Evolutionary conservation across 2,797 vertebrate genomes (phyloP).

Genomic region (Melanotaenia pygmaea): DNA sequence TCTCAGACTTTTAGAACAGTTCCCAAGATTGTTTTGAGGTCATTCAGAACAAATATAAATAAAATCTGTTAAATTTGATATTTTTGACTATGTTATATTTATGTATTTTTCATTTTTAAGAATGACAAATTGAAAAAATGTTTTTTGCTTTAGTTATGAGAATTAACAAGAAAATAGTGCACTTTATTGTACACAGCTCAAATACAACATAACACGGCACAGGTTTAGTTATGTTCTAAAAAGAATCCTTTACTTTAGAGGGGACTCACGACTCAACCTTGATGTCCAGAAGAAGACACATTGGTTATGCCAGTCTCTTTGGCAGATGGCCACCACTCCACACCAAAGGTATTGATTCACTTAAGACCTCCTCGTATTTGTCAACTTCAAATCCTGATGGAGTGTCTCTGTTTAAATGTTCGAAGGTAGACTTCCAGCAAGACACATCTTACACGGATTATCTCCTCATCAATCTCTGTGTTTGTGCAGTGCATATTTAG

Average conservation of each 20-base stretch:
- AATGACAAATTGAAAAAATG: conserved; percentile 6
- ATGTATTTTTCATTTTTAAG: conserved; percentile 25
- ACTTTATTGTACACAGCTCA: conserved; percentile 8
- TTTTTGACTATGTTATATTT: conserved; percentile 32
- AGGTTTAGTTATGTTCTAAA: conserved; percentile 24
- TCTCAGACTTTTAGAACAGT: conserved; percentile 71
- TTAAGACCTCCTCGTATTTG: conserved; percentile 80
- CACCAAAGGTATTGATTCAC: conserved; percentile 83
- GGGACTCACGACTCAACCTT: conserved; percentile 69
- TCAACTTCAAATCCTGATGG: conserved; percentile 85
- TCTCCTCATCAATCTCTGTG: conserved; percentile 73
- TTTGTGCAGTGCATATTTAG: conserved; percentile 59
- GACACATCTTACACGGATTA: conserved; percentile 74
- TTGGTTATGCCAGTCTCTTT: conserved; percentile 80
- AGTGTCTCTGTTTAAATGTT: conserved; percentile 79
- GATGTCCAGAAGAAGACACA: conserved; percentile 80
- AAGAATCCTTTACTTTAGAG: conserved; percentile 53
- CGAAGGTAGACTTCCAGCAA: conserved; percentile 69
- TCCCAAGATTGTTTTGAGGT: conserved; percentile 76
- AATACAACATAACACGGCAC: background rate
- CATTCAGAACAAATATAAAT: conserved; percentile 67
- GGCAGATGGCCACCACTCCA: conserved; percentile 80
- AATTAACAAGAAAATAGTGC: background rate
- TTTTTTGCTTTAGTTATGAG: background rate
- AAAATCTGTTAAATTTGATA: conserved; percentile 38